A percentile compares a stretch with the other conserved stretches of the same genome.
Evolutionary conservation across 1,140 invertebrate species (phyloP).

Genomic region (Marisa cornuarietis): DNA sequence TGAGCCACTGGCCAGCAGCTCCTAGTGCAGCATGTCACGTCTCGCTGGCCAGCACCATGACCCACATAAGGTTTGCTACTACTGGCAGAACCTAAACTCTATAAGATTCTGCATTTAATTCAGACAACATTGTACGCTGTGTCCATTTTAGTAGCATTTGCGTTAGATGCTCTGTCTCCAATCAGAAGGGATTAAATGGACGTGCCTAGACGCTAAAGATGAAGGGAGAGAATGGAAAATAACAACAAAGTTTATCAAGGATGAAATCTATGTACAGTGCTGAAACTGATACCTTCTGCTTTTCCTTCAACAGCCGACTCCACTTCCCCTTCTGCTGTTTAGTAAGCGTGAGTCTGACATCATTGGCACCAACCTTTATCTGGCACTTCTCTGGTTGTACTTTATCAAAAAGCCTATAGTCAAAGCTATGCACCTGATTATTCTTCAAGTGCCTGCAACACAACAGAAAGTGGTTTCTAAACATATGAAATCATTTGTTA

Average conservation of each 20-base stretch:
- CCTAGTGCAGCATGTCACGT: no score
- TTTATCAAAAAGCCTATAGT: constrained; percentile 33
- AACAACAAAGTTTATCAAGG: neutral
- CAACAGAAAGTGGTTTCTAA: no score
- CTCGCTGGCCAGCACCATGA: no score
- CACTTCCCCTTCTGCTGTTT: constrained; percentile 38
- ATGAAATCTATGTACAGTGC: neutral
- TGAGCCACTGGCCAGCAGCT: no score
- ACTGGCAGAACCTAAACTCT: no score
- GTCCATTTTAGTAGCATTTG: no score
- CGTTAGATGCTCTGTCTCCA: no score
- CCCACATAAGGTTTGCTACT: no score
- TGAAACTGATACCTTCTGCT: constrained; percentile 27
- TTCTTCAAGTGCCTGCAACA: constrained; percentile 25
- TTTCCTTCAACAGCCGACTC: constrained; percentile 34
- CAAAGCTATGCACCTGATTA: constrained; percentile 23
- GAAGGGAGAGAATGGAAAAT: neutral
- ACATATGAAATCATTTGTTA: no score
- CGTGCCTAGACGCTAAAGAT: neutral
- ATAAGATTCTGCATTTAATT: no score
- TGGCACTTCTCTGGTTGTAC: constrained; percentile 30
- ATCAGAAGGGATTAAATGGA: neutral
- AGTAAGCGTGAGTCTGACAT: constrained; percentile 29
- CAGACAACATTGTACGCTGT: no score
- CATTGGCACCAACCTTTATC: constrained; percentile 15